Evolutionary conservation across 1,140 invertebrate genomes (phyloP), one percentile per base, ranked within the genome.

Genomic region (Pygmarrhopalites habei): DNA sequence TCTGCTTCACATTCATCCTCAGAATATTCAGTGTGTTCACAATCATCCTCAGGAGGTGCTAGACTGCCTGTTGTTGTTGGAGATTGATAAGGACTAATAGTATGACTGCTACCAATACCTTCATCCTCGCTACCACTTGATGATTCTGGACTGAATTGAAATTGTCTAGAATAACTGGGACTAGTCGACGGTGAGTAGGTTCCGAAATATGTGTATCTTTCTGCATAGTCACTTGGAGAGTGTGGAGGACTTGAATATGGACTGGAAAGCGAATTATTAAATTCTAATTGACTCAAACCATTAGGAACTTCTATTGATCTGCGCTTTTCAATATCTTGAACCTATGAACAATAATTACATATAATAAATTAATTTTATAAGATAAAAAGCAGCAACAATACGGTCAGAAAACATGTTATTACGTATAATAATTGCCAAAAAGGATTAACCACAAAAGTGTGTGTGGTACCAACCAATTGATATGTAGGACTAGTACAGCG

Each of bases 401-500:
- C n/a, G n/a, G n/a, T n/a, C n/a, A n/a, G n/a, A n/a, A n/a, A n/a
- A n/a, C n/a, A n/a, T n/a, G n/a, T n/a, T n/a, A n/a, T n/a, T n/a
- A n/a, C n/a, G n/a, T n/a, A n/a, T n/a, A n/a, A n/a, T n/a, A n/a
- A n/a, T n/a, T n/a, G n/a, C n/a, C n/a, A 35, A 35, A 35, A 7
- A 35, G 32, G 15, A 35, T 35, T 7, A 7, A 35, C 5, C 15
- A 35, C 15, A 53, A 28, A 53, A 14, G 51, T 23, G 10, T 12
- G 14, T 49, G 47, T 49, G 14, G 51, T 19, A 35, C 30, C 7
- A 39, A 56, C 53, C 35, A 39, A 3, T 35, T 21, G 10, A 23
- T 56, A 56, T 4, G 28, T 39, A 19, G 53, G 53, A 28, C 53
- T 56, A 39, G 12, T 56, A 41, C 53, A 56, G 12, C 53, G 10